A percentile compares a stretch with the other conserved stretches of the same genome.
Evolutionary conservation across 2,113 vertebrate species (phyloP).

Genomic region (Oxyruncus cristatus): DNA sequence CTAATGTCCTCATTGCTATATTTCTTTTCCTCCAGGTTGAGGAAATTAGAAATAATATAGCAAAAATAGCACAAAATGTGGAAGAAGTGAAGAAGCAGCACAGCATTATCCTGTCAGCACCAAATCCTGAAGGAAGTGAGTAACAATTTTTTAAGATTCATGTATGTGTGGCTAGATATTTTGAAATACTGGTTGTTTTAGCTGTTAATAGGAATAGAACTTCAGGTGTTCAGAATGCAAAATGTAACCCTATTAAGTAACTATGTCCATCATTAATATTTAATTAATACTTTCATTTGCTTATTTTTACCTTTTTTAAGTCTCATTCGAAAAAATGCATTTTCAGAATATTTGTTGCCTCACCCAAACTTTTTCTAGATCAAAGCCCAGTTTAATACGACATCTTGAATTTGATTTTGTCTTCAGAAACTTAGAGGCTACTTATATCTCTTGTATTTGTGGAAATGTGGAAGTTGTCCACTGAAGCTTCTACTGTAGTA

Average conservation of each 20-base stretch:
- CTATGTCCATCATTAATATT: background rate
- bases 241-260: background rate
- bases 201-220: background rate
- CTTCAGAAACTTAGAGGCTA: background rate
- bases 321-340: background rate
- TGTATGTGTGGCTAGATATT: background rate
- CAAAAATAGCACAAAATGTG: slow-evolving; percentile 84
- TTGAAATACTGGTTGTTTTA: background rate
- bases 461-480: background rate
- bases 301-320: background rate
- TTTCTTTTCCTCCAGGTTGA: slow-evolving; percentile 81
- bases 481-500: fast-evolving
- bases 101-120: slow-evolving; percentile 92
- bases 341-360: background rate
- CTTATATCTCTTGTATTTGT: background rate
- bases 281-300: background rate
- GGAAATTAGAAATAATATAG: slow-evolving; percentile 82
- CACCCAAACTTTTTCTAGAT: background rate
- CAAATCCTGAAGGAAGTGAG: slow-evolving; percentile 92
- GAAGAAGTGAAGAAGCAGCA: slow-evolving; percentile 93
- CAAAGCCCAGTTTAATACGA: background rate
- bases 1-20: background rate
- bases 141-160: background rate
- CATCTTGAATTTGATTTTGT: background rate
- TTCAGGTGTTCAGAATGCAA: background rate